Percentiles rank a stretch among this genome's conserved stretches.
Evolutionary conservation across 2,113 vertebrate species (phyloP).

Genomic region (Xenopus laevis): DNA sequence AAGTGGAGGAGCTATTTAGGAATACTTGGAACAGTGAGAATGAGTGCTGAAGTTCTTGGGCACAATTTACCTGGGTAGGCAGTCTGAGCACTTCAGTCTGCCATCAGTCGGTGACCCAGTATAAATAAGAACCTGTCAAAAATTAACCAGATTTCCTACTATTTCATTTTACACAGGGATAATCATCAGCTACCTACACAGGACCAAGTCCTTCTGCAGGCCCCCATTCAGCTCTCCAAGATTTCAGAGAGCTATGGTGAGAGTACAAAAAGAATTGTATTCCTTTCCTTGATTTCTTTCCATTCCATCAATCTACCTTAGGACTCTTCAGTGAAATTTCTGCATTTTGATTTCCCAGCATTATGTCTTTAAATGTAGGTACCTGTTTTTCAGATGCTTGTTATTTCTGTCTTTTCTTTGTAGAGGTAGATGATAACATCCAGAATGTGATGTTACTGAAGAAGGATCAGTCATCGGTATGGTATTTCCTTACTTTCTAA

Average conservation of each 20-base stretch:
- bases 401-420: not conserved
- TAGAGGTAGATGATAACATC: conserved; percentile 52
- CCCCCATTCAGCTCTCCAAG: conserved; percentile 92
- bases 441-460: conserved; percentile 66
- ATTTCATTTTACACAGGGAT: not conserved
- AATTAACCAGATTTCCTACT: not conserved
- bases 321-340: too few species aligned
- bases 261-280: conserved; percentile 47
- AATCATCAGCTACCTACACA: conserved; percentile 44
- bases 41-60: too few species aligned
- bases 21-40: too few species aligned
- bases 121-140: too few species aligned
- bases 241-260: conserved; percentile 79
- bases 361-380: too few species aligned
- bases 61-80: too few species aligned
- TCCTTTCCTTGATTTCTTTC: not conserved
- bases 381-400: not conserved
- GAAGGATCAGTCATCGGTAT: conserved; percentile 71
- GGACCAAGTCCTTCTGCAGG: conserved; percentile 80
- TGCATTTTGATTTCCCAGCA: too few species aligned
- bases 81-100: too few species aligned
- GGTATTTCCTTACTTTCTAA: conserved; percentile 18
- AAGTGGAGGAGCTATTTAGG: too few species aligned
- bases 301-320: not conserved
- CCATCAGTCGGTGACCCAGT: too few species aligned